These are phyloP conservation scores for Syrmaticus mikado DNA, from an alignment of 2,113 vertebrate genomes.

Conservation along the genomic window DNA sequence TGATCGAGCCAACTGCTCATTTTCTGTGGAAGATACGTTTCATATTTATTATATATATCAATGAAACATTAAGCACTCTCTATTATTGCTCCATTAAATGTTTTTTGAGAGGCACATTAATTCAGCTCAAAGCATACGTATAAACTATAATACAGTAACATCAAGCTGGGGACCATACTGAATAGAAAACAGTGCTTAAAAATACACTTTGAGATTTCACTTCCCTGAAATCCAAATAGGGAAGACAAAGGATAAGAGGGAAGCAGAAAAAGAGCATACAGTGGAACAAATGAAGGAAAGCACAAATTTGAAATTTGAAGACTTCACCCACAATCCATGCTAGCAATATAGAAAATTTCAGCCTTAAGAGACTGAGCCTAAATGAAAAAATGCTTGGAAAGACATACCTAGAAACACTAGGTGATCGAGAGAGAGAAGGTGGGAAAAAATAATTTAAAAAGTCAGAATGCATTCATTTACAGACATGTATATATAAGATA, in stretches of 20 bases:
- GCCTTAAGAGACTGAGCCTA: not conserved
- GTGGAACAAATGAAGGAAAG: not conserved
- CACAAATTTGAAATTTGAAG: not conserved
- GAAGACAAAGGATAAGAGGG: not conserved
- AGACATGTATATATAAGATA: fast-evolving
- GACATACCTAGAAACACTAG: fast-evolving
- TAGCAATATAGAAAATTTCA: not conserved
- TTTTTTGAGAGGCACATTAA: not conserved
- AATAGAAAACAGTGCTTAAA: not conserved
- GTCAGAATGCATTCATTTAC: not conserved
- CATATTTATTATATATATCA: not conserved
- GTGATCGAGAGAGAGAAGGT: not conserved
- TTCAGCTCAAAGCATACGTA: not conserved
- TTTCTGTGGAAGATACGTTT: conserved; percentile 81
- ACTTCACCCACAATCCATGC: not conserved
- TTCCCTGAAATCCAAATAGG: not conserved
- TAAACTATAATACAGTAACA: not conserved
- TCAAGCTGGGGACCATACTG: not conserved
- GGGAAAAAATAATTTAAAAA: fast-evolving
- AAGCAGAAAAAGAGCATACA: not conserved
- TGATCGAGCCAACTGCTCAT: conserved; percentile 96
- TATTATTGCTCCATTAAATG: not conserved
- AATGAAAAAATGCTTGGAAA: not conserved
- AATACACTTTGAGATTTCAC: not conserved
- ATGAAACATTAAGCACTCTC: not conserved